These are phyloP conservation scores for Brachionus rubens DNA, from an alignment of 1,140 invertebrate species.

Conservation along the genomic window DNA sequence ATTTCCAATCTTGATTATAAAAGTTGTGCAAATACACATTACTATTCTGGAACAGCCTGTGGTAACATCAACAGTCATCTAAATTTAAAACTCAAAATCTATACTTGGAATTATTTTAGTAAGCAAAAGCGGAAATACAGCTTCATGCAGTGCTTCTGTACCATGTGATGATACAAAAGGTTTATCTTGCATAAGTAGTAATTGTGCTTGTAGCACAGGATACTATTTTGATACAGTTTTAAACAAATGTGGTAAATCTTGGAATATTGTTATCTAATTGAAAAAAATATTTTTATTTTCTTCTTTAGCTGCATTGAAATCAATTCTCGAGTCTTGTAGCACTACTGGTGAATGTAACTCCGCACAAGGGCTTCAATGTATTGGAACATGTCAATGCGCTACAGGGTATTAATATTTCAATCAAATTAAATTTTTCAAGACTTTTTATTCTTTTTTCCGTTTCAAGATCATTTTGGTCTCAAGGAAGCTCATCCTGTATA, in stretches of 20 bases:
- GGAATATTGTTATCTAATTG: too few relatives aligned
- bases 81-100: neutral
- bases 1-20: neutral
- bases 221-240: too few relatives aligned
- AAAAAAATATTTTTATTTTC: too few relatives aligned
- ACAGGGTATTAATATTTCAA: too few relatives aligned
- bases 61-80: neutral
- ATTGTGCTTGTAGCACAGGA: too few relatives aligned
- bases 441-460: too few relatives aligned
- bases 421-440: neutral
- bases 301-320: too few relatives aligned
- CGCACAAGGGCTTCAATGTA: too few relatives aligned
- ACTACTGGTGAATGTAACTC: neutral
- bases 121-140: neutral
- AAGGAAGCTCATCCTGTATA: neutral
- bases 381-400: too few relatives aligned
- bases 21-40: neutral
- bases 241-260: too few relatives aligned
- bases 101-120: neutral
- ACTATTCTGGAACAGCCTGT: neutral
- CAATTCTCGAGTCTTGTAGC: too few relatives aligned
- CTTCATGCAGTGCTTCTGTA: neutral
- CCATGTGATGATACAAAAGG: slow-evolving; percentile 11
- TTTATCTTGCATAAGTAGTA: neutral
- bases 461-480: neutral